Percentiles rank a stretch among this genome's conserved stretches.
Conservation (phyloP, 2,888 invertebrate genomes). For the Amblyteles armatorius region DNA sequence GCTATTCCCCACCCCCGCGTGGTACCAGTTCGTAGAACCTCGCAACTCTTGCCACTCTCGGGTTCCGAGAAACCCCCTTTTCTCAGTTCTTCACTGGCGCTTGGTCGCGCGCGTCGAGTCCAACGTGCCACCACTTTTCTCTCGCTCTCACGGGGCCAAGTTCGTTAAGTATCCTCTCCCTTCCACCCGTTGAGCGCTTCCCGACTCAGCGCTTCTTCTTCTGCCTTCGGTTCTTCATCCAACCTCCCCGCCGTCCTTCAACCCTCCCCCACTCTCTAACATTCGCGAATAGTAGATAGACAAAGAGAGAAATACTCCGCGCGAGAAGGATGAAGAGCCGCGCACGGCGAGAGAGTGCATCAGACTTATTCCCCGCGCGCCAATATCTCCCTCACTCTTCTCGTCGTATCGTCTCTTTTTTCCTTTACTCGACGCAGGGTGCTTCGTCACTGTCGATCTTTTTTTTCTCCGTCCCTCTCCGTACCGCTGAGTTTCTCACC, state of each 20-base stretch:
- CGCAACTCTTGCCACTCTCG: slow-evolving; percentile 45
- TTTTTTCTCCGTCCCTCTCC: slow-evolving; percentile 69
- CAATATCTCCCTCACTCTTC: slow-evolving; percentile 18
- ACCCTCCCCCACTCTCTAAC: not conserved
- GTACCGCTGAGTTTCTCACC: slow-evolving; percentile 56
- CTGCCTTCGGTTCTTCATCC: slow-evolving; percentile 52
- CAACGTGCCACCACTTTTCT: slow-evolving; percentile 33
- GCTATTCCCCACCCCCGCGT: not conserved
- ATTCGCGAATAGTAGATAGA: slow-evolving; percentile 26
- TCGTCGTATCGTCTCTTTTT: slow-evolving; percentile 62
- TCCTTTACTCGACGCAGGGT: slow-evolving; percentile 70
- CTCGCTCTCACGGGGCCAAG: slow-evolving; percentile 50
- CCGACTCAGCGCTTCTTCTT: slow-evolving; percentile 36
- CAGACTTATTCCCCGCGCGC: slow-evolving; percentile 14
- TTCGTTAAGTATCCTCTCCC: slow-evolving; percentile 48
- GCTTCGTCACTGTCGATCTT: slow-evolving; percentile 77
- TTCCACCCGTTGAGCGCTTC: slow-evolving; percentile 21
- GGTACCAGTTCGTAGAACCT: slow-evolving; percentile 39
- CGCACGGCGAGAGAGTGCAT: slow-evolving; percentile 25
- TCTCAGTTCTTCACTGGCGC: slow-evolving; percentile 26
- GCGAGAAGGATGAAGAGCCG: slow-evolving; percentile 24
- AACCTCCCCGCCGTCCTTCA: not conserved
- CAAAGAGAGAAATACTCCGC: not conserved
- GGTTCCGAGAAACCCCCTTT: slow-evolving; percentile 50
- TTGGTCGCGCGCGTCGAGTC: slow-evolving; percentile 11